Evolutionary conservation across 1,140 invertebrate species (phyloP).

Genomic region (Aphis craccivora): DNA sequence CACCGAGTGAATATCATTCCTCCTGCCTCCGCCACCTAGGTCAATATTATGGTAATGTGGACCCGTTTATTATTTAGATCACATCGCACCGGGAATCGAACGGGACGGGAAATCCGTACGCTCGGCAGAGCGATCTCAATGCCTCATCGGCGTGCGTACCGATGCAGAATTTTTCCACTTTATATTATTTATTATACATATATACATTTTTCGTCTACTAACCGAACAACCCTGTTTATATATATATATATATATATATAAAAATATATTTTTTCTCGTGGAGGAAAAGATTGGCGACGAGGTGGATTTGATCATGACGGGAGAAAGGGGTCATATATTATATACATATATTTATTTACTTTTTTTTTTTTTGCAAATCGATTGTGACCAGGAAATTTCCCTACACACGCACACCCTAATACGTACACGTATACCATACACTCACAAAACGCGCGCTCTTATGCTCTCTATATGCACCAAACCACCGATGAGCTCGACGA

Average conservation of each 20-base stretch:
- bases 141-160: constrained; percentile 33
- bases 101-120: constrained; percentile 50
- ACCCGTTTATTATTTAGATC: constrained; percentile 49
- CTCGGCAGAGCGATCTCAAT: constrained; percentile 42
- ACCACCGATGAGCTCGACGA: background rate
- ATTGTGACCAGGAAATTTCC: constrained; percentile 15
- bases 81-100: constrained; percentile 51
- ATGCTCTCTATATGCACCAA: background rate
- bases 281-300: constrained; percentile 12
- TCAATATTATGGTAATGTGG: constrained; percentile 45
- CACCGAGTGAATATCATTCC: constrained; percentile 29
- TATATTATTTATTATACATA: constrained; percentile 53
- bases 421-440: background rate
- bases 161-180: constrained; percentile 50
- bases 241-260: background rate
- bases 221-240: background rate
- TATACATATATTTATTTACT: background rate
- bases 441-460: background rate
- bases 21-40: background rate
- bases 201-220: constrained; percentile 35
- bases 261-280: background rate
- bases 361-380: background rate
- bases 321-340: background rate
- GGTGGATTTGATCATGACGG: background rate
- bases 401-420: background rate